phyloP scores from a whole-genome alignment of 2,888 invertebrate species.

The Microdon myrmicae region DNA sequence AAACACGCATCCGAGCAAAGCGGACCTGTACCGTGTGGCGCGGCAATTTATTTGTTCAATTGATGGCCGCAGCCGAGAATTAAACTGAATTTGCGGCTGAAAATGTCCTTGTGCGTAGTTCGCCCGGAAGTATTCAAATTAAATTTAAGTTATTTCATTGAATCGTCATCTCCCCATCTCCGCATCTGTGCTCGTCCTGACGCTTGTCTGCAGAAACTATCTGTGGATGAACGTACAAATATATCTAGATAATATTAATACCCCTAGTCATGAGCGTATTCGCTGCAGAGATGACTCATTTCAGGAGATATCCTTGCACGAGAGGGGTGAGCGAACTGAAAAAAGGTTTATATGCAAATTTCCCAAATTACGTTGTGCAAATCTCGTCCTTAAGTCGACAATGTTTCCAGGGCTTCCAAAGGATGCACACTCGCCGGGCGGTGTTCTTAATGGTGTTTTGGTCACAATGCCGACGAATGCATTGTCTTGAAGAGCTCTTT shows the following conservation, averaged over 20 bases:
- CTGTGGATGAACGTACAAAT: conserved; percentile 6
- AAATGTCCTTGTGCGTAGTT: conserved; percentile 16
- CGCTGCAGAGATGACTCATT: not conserved
- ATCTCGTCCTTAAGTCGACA: conserved; percentile 23
- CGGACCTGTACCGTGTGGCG: conserved; percentile 3
- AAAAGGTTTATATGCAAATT: conserved; percentile 30
- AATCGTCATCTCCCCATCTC: conserved; percentile 9
- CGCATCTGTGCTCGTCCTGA: too few relatives aligned
- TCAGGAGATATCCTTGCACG: not conserved
- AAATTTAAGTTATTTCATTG: conserved; percentile 21
- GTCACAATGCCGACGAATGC: too few relatives aligned
- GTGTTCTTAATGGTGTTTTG: conserved; percentile 1
- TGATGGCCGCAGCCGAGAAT: conserved; percentile 12
- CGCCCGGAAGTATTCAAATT: conserved; percentile 30
- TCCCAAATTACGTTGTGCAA: conserved; percentile 16
- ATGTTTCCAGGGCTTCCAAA: conserved; percentile 10
- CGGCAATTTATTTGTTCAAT: conserved; percentile 23
- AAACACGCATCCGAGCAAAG: conserved; percentile 9
- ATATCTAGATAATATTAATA: conserved; percentile 6
- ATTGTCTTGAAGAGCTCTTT: too few relatives aligned
- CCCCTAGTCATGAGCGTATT: conserved; percentile 4
- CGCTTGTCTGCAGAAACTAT: too few relatives aligned
- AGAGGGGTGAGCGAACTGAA: conserved; percentile 11
- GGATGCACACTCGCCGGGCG: too few relatives aligned
- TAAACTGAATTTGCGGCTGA: conserved; percentile 18